A percentile compares a stretch with the other conserved stretches of the same genome.
These are phyloP conservation scores for Molorchus minor DNA, from an alignment of 2,888 invertebrate species.

Conservation along the genomic window DNA sequence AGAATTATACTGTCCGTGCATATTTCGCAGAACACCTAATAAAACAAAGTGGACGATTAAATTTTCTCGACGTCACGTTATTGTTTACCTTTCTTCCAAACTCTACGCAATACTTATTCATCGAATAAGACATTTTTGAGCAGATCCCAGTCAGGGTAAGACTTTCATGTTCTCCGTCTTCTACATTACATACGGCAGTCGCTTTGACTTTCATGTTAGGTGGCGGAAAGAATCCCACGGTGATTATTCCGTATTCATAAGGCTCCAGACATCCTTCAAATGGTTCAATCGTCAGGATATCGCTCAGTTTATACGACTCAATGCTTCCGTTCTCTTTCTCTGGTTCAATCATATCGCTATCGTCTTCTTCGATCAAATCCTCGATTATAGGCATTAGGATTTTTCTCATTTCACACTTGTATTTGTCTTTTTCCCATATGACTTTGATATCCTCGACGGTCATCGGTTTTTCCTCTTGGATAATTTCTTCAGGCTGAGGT, in stretches of 20 bases:
- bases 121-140: constrained; percentile 64
- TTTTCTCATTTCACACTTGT: constrained; percentile 2
- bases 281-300: constrained; percentile 58
- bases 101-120: constrained; percentile 61
- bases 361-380: constrained; percentile 5
- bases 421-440: neutral
- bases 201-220: constrained; percentile 63
- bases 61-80: neutral
- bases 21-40: constrained; percentile 59
- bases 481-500: neutral
- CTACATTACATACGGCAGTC: constrained; percentile 65
- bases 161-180: constrained; percentile 67
- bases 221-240: constrained; percentile 64
- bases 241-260: constrained; percentile 63
- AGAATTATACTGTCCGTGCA: constrained; percentile 56
- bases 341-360: neutral
- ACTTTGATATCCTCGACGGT: neutral
- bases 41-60: constrained; percentile 5
- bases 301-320: neutral
- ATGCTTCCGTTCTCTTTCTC: neutral
- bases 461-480: neutral
- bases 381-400: constrained; percentile 4
- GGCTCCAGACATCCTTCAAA: constrained; percentile 66
- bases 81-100: constrained; percentile 59
- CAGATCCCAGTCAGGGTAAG: constrained; percentile 65